phyloP scores from a whole-genome alignment of 2,888 invertebrate species.

The Andrena chrysosceles region DNA sequence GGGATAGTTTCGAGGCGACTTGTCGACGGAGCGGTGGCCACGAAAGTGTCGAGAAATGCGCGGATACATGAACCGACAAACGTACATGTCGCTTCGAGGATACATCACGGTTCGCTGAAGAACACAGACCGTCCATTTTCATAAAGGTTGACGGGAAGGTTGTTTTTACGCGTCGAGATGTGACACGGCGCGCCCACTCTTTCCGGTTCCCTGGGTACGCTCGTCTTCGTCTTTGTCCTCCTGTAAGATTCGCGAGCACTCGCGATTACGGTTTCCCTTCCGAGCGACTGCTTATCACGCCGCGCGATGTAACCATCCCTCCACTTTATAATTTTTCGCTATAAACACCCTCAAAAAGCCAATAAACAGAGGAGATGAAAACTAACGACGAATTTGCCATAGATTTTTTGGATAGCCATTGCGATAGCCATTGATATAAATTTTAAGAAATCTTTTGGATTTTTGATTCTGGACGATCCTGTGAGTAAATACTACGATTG shows the following conservation, averaged over 20 bases:
- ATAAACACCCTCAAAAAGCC: background rate
- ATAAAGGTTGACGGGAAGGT: constrained; percentile 67
- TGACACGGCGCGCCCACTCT: constrained; percentile 29
- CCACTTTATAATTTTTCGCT: constrained; percentile 12
- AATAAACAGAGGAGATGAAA: background rate
- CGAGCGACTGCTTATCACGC: constrained; percentile 27
- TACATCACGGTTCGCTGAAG: constrained; percentile 53
- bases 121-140: constrained; percentile 76
- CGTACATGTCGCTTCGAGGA: constrained; percentile 30
- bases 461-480: too few relatives aligned
- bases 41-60: constrained; percentile 32
- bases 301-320: constrained; percentile 1
- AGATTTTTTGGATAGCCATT: background rate
- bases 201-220: constrained; percentile 47
- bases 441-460: too few relatives aligned
- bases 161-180: constrained; percentile 57
- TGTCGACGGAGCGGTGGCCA: constrained; percentile 32
- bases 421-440: too few relatives aligned
- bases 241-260: constrained; percentile 31
- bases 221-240: constrained; percentile 43
- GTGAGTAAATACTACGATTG: too few relatives aligned
- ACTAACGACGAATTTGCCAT: background rate
- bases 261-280: constrained; percentile 37
- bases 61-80: constrained; percentile 4
- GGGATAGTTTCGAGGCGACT: constrained; percentile 58